Evolutionary conservation across 53 echinoderm and acorn worm genomes (phyloP).

Genomic region (Astropecten irregularis): DNA sequence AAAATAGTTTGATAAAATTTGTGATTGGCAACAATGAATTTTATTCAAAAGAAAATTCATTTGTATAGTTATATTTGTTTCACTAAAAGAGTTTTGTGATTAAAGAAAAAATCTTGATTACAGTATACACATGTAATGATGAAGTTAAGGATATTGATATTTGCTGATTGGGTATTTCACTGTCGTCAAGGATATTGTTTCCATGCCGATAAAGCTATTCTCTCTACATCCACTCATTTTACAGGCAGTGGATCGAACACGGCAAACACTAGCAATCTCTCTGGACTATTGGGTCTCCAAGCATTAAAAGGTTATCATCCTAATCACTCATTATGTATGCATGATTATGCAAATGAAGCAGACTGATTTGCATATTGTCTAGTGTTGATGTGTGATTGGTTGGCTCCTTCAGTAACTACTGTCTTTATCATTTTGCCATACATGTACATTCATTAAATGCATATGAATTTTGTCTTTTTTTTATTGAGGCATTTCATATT

Average conservation of each 20-base stretch:
- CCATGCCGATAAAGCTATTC: conserved; percentile 6
- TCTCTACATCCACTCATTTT: conserved; percentile 17
- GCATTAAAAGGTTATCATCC: conserved; percentile 67
- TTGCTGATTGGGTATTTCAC: too few species aligned
- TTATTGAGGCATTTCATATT: too few species aligned
- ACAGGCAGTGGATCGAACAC: conserved; percentile 50
- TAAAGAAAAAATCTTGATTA: too few species aligned
- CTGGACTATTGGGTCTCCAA: conserved; percentile 67
- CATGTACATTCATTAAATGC: too few species aligned
- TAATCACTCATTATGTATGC: conserved; percentile 33
- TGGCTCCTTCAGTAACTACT: neutral
- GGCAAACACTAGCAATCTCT: conserved; percentile 53
- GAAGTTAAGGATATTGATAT: too few species aligned
- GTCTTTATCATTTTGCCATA: neutral
- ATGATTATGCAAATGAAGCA: conserved; percentile 13
- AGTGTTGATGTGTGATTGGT: neutral
- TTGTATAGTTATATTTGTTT: too few species aligned
- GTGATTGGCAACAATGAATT: too few species aligned
- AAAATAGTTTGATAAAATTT: too few species aligned
- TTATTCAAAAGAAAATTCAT: too few species aligned
- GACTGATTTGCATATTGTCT: conserved; percentile 5
- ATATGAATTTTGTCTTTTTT: too few species aligned
- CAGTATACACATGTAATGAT: too few species aligned
- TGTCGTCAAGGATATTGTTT: neutral
- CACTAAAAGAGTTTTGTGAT: too few species aligned